Evolutionary conservation across 2,797 vertebrate species (phyloP).

Genomic region (Choloepus didactylus): DNA sequence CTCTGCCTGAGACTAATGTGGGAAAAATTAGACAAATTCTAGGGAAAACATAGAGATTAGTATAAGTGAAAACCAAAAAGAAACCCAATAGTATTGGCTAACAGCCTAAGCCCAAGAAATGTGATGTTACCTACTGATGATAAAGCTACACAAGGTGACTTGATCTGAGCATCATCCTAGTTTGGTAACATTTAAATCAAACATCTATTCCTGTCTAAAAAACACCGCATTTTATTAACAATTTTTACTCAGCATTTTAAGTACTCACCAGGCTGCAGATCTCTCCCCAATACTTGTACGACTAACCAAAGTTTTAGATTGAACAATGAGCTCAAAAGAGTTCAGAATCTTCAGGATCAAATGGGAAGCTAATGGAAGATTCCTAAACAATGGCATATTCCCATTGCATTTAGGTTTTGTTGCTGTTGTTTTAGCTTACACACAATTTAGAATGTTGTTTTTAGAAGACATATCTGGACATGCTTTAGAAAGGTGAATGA

Average conservation of each 20-base stretch:
- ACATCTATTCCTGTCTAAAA: not conserved
- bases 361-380: not conserved
- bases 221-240: not conserved
- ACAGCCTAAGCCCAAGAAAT: not conserved
- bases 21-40: not conserved
- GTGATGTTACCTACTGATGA: not conserved
- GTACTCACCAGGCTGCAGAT: not conserved
- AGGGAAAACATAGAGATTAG: not conserved
- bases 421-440: not conserved
- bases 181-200: slow-evolving; percentile 36
- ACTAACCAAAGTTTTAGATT: not conserved
- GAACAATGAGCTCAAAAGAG: not conserved
- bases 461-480: slow-evolving; percentile 43
- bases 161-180: not conserved
- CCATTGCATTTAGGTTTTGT: not conserved
- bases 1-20: not conserved
- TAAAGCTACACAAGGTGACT: not conserved
- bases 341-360: not conserved
- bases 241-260: not conserved
- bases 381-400: not conserved
- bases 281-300: not conserved
- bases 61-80: not conserved
- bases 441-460: not conserved
- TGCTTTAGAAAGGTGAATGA: not conserved
- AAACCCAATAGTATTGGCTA: not conserved